A percentile compares a stretch with the other conserved stretches of the same genome.
These are phyloP conservation scores for Tragulus kanchil DNA, from an alignment of 2,113 vertebrate species.

Conservation along the genomic window DNA sequence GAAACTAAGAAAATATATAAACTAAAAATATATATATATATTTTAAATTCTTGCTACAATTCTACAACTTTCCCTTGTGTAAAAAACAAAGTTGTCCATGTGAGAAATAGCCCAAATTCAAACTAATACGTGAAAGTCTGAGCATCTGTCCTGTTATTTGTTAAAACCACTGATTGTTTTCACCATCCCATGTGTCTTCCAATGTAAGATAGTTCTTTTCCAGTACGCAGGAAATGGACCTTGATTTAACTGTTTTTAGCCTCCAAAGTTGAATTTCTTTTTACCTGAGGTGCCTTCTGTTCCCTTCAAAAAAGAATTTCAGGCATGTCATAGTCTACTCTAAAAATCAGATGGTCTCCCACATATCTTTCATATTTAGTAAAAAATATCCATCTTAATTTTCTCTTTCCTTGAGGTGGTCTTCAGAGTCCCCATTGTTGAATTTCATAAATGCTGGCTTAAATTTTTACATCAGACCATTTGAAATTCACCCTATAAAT, in stretches of 20 bases:
- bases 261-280: slow-evolving; percentile 16
- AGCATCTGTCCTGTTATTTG: not conserved
- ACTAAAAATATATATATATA: too few relatives aligned
- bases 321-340: not conserved
- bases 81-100: not conserved
- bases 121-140: not conserved
- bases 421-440: not conserved
- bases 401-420: not conserved
- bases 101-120: not conserved
- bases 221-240: not conserved
- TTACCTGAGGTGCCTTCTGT: not conserved
- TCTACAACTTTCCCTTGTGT: not conserved
- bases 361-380: not conserved
- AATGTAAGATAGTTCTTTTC: not conserved
- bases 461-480: not conserved
- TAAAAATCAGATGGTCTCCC: not conserved
- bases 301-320: slow-evolving; percentile 39
- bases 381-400: not conserved
- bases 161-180: slow-evolving; percentile 13
- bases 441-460: not conserved
- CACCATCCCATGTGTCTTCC: too few relatives aligned
- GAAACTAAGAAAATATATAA: not conserved
- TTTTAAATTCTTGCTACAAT: not conserved
- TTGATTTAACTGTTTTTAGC: not conserved
- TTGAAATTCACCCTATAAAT: not conserved